Percentiles rank a stretch among this genome's conserved stretches.
phyloP scores from a whole-genome alignment of 2,113 vertebrate species.

The Corynorhinus townsendii region DNA sequence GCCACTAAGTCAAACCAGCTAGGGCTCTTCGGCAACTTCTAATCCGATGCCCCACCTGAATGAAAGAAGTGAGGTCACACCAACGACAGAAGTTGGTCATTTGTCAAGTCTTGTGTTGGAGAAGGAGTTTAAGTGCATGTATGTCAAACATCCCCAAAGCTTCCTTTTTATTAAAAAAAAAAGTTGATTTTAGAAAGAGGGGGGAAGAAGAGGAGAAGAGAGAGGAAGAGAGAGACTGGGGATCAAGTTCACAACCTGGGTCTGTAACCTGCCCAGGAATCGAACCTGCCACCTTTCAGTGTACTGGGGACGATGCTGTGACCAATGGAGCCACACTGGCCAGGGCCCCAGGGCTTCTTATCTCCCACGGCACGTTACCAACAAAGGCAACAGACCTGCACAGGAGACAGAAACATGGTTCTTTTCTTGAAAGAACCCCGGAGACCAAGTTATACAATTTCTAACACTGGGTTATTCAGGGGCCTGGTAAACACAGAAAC shows the following conservation, averaged over 20 bases:
- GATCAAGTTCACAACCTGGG: not conserved
- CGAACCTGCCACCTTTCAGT: not conserved
- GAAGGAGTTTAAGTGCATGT: not conserved
- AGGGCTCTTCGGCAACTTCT: not conserved
- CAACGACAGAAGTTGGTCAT: not conserved
- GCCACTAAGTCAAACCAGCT: not conserved
- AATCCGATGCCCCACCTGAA: not conserved
- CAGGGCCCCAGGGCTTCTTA: not conserved
- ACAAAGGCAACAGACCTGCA: not conserved
- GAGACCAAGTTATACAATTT: slow-evolving; percentile 48
- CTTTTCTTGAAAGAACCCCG: slow-evolving; percentile 38
- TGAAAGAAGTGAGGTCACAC: not conserved
- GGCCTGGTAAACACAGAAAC: slow-evolving; percentile 38
- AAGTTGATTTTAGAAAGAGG: not conserved
- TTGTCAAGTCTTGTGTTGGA: not conserved
- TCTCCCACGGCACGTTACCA: not conserved
- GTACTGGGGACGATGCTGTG: not conserved
- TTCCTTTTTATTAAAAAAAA: not conserved
- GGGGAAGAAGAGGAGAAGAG: too few relatives aligned
- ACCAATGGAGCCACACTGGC: not conserved
- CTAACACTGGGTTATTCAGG: slow-evolving; percentile 51
- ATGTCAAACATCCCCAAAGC: not conserved
- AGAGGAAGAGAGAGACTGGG: not conserved
- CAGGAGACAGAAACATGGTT: not conserved
- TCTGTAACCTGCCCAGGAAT: not conserved